Conservation (phyloP, 2,113 vertebrate genomes). For the Boleophthalmus pectinirostris region DNA sequence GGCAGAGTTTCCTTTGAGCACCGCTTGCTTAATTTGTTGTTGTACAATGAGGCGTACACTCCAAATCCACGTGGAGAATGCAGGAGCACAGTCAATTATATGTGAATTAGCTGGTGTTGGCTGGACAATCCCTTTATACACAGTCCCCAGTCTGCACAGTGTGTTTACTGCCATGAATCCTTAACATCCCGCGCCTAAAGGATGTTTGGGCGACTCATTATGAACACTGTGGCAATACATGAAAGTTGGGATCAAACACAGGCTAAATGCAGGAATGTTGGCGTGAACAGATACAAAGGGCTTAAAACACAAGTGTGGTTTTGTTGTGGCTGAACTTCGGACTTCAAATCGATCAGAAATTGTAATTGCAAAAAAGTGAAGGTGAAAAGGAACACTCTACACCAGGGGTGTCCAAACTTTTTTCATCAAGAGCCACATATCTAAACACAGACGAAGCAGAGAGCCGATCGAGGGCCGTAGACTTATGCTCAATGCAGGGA, state of each 20-base stretch:
- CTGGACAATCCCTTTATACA: conserved; percentile 76
- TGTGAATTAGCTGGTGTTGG: conserved; percentile 80
- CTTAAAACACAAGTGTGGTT: neutral
- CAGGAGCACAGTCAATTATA: conserved; percentile 83
- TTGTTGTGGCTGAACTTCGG: neutral
- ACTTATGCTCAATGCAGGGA: no score
- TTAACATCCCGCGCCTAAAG: conserved; percentile 25
- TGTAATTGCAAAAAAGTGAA: neutral
- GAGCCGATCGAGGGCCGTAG: no score
- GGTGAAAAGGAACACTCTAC: no score
- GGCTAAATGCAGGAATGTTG: neutral
- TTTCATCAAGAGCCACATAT: no score
- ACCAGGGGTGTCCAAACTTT: no score
- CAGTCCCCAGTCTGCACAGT: conserved; percentile 68
- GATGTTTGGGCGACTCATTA: conserved; percentile 37
- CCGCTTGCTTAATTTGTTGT: conserved; percentile 79
- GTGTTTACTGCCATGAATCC: conserved; percentile 61
- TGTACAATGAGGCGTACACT: conserved; percentile 74
- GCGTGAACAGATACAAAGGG: neutral
- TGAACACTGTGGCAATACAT: conserved; percentile 21
- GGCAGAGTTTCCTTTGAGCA: conserved; percentile 73
- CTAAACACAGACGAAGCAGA: no score
- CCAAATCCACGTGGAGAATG: conserved; percentile 79
- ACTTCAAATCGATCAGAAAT: neutral
- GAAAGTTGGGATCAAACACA: conserved; percentile 3